phyloP scores from a whole-genome alignment of 2,113 vertebrate species.

The Neotoma lepida region DNA sequence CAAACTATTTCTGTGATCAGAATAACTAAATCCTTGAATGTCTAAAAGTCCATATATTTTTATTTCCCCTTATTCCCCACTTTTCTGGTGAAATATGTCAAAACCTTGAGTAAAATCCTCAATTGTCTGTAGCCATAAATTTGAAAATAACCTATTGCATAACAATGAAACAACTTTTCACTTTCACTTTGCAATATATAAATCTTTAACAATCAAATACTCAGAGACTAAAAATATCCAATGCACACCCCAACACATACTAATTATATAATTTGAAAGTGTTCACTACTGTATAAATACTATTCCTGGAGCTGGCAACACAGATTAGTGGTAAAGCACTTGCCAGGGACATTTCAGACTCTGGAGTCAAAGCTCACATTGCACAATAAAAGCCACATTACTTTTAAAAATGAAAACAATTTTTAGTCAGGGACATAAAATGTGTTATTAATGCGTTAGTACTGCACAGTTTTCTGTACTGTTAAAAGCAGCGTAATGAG shows the following conservation, averaged over 20 bases:
- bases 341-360: not conserved
- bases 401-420: not conserved
- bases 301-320: not conserved
- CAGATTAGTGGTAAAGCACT: not conserved
- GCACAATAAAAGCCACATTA: not conserved
- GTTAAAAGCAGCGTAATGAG: not conserved
- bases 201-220: not conserved
- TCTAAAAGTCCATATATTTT: not conserved
- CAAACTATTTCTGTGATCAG: not conserved
- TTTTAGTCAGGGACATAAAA: not conserved
- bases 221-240: not conserved
- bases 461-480: not conserved
- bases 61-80: no score
- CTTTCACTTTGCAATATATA: not conserved
- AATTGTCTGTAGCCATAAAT: not conserved
- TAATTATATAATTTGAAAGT: not conserved
- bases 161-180: not conserved
- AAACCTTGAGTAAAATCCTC: not conserved
- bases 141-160: not conserved
- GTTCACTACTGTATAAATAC: no score
- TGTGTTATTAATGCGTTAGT: not conserved
- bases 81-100: not conserved
- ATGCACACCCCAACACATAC: not conserved
- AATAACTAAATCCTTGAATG: not conserved
- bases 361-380: not conserved